Base-by-base conservation (phyloP, 92 coral and sea anemone genomes). In the Parazoanthus darwini region DNA sequence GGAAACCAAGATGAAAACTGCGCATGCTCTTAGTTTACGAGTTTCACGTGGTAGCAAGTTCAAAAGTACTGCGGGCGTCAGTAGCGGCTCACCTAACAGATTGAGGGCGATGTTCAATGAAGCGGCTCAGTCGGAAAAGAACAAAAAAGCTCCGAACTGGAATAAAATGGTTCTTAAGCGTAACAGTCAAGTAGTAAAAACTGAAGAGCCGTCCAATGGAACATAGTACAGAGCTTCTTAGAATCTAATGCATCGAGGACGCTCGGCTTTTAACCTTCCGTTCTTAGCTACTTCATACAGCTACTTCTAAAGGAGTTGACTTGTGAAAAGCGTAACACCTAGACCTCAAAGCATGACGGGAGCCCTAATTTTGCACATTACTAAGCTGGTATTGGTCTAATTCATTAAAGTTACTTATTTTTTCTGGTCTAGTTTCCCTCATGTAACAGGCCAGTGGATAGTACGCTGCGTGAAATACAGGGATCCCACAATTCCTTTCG, bases 1-100 rank as follows among this genome's bases (percentile, higher is more conserved):
- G 98, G 99, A 96, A 66, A 91, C 96, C 23, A 96, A 96, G 82
- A 96, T 96, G 98, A 96, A 90, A 74, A 92, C 97, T 14, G 80
- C 97, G 80, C 99, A 95, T 89, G 93, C 94, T n/a, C 88, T 95
- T 68, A 87, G 89, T 65, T 36, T 96, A 23, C 96, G 97, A 79
- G 92, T 85, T 74, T 91, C 98, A 54, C 96, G 96, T 79, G 93
- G 90, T 25, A 89, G 93, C 65, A 94, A 92, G 35, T 26, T 26
- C 79, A 84, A 51, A 44, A 65, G 87, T 26, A 84, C 81, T 6
- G 89, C 86, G 18, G 89, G 86, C 14, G 86, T 89, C 33, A 71
- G 79, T 23, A 90, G 90, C 54, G 84, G 81, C 39, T 85, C 78
- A 10, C 79, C 82, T 33, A 78, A n/a, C 74, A 86, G 89, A 7